Evolutionary conservation across 2,888 invertebrate species (phyloP), one percentile per base, ranked within the genome.

Genomic region (Scaptomyza cyrtandrae): DNA sequence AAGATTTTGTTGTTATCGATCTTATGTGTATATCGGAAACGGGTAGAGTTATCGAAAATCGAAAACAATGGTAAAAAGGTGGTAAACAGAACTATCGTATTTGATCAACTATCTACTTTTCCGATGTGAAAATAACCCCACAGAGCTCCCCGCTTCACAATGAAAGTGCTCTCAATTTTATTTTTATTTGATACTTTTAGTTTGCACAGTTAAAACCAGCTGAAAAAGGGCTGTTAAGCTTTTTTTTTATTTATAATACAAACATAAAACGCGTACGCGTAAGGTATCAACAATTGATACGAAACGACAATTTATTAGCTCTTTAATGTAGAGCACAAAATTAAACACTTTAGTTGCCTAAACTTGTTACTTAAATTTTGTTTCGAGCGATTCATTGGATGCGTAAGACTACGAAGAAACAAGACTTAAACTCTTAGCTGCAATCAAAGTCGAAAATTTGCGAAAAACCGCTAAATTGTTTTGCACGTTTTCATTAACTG

Each of bases 381-480:
- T 52, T 52, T 50, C 76, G 73, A 45, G 43, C 57, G 58, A 59
- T 71, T 62, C 37, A 56, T 33, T 16, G 58, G 45, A 31, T 14
- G 46, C 52, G 50, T 29, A 29, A 61, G 49, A 11, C 24, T n/a
- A 1, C 13, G 31, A 24, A 14, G 31, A 41, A 41, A 19, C n/a
- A 27, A 13, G 44, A 16, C 7, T 33, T 13, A 74, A 83, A 78
- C 35, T 61, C 58, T 19, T 24, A 46, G 55, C 71, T 45, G 52
- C 71, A 83, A 81, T 81, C 85, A 81, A 67, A 78, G 70, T 57
- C 68, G 66, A 68, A 78, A 78, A 61, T 79, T 73, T 56, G 66
- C 71, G 43, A 64, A 63, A 69, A 78, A 66, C 71, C 79, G 65
- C 81, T 73, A 65, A 80, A 80, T 65, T 68, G 74, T 79, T 66